A percentile compares a stretch with the other conserved stretches of the same genome.
These are phyloP conservation scores for Ceriagrion tenellum DNA, from an alignment of 2,888 invertebrate species.

Conservation along the genomic window DNA sequence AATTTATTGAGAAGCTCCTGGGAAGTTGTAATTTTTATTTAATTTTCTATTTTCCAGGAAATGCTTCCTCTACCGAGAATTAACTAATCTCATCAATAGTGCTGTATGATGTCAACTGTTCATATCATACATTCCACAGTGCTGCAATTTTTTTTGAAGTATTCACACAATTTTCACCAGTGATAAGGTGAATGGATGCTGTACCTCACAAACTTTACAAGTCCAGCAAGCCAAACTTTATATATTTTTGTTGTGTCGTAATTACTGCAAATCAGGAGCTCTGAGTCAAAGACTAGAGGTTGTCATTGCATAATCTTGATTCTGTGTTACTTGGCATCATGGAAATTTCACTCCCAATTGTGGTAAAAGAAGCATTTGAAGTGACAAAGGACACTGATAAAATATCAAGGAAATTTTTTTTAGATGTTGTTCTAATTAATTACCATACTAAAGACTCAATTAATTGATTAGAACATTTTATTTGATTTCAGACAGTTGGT, in stretches of 20 bases:
- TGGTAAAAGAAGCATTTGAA: background rate
- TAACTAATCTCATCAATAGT: conserved; percentile 82
- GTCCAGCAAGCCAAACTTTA: background rate
- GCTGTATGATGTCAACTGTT: conserved; percentile 69
- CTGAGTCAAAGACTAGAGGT: background rate
- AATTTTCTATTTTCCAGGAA: conserved; percentile 76
- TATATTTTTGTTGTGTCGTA: background rate
- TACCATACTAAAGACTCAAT: background rate
- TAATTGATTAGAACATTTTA: conserved; percentile 20
- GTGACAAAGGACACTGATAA: background rate
- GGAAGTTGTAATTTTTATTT: background rate
- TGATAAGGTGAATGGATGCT: conserved; percentile 24
- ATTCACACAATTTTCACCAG: background rate
- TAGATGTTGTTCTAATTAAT: background rate
- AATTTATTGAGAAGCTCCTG: too few relatives aligned
- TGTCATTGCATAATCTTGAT: background rate
- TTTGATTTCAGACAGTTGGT: conserved; percentile 34
- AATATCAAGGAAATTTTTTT: background rate
- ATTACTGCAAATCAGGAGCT: background rate
- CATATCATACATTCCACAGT: background rate
- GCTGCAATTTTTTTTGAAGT: background rate
- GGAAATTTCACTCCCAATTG: background rate
- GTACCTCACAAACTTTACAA: background rate
- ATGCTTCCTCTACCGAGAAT: conserved; percentile 85
- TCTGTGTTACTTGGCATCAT: background rate